phyloP scores from a whole-genome alignment of 1,140 invertebrate species.

The Marisa cornuarietis region DNA sequence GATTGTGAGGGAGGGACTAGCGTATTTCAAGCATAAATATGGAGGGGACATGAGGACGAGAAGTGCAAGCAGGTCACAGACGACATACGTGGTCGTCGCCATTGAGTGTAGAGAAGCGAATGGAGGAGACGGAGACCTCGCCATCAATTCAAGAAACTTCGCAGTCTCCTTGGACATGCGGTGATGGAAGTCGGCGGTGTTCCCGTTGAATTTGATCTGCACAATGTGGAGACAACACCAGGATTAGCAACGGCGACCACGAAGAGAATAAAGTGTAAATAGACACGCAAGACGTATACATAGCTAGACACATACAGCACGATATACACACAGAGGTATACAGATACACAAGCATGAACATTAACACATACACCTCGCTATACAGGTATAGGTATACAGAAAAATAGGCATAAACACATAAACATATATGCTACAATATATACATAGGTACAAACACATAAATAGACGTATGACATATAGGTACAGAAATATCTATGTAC shows the following conservation, averaged over 20 bases:
- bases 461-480: too few relatives aligned
- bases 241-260: too few relatives aligned
- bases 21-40: background rate
- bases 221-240: background rate
- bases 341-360: background rate
- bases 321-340: slow-evolving; percentile 1
- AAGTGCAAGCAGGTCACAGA: background rate
- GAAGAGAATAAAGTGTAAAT: too few relatives aligned
- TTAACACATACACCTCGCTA: background rate
- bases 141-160: slow-evolving; percentile 25
- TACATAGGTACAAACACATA: too few relatives aligned
- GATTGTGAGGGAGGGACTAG: background rate
- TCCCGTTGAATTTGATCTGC: slow-evolving; percentile 80
- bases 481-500: too few relatives aligned
- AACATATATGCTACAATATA: too few relatives aligned
- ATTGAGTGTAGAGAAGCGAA: slow-evolving; percentile 10
- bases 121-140: slow-evolving; percentile 20
- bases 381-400: background rate
- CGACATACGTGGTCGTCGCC: background rate
- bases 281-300: too few relatives aligned
- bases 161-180: slow-evolving; percentile 69
- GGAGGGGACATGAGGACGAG: background rate
- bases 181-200: slow-evolving; percentile 81
- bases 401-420: too few relatives aligned
- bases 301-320: too few relatives aligned